These are phyloP conservation scores for Melanotaenia parkinsoni DNA, from an alignment of 2,797 vertebrate genomes.

Conservation along the genomic window DNA sequence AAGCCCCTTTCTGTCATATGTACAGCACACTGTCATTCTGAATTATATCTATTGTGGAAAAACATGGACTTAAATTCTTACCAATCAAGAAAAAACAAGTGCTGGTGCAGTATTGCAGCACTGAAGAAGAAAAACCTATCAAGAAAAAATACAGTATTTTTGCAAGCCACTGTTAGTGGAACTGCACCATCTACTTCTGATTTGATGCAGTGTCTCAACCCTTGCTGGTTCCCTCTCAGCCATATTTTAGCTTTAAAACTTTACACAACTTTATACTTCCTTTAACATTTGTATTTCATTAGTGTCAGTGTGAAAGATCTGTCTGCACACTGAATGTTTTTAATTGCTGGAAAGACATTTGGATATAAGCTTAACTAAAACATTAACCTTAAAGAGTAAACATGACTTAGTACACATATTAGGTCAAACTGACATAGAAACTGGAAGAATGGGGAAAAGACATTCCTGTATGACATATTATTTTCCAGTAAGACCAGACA, in stretches of 20 bases:
- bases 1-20: constrained; percentile 49
- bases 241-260: constrained; percentile 14
- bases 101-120: not conserved
- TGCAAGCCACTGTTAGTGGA: constrained; percentile 24
- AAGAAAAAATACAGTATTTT: constrained; percentile 8
- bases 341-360: constrained; percentile 29
- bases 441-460: not conserved
- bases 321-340: constrained; percentile 10
- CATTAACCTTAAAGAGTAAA: constrained; percentile 38
- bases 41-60: constrained; percentile 57
- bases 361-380: constrained; percentile 33
- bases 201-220: constrained; percentile 8
- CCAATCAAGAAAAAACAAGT: constrained; percentile 41
- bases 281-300: constrained; percentile 45
- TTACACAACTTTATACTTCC: constrained; percentile 3
- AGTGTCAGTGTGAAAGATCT: constrained; percentile 52
- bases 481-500: not conserved
- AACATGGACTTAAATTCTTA: constrained; percentile 42
- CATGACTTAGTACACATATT: constrained; percentile 17
- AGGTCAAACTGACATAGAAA: constrained; percentile 27
- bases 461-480: not conserved
- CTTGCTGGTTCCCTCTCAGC: constrained; percentile 8
- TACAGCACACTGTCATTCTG: constrained; percentile 45
- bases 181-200: constrained; percentile 28
- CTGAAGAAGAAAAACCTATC: not conserved